A percentile compares a stretch with the other conserved stretches of the same genome.
Evolutionary conservation across 2,888 invertebrate genomes (phyloP).

Genomic region (Gymnosoma rotundatum): DNA sequence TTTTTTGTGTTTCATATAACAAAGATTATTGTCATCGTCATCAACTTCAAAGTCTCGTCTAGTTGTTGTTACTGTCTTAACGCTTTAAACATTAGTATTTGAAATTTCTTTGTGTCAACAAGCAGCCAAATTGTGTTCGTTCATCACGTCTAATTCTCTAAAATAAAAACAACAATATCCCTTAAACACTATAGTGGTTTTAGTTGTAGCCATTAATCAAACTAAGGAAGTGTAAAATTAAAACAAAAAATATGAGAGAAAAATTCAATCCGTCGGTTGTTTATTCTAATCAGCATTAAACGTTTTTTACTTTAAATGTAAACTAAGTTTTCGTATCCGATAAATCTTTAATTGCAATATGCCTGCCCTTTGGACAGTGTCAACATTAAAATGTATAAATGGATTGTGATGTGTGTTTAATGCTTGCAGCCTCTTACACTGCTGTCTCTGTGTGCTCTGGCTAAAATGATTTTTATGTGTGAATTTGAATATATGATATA

Average conservation of each 20-base stretch:
- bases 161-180: constrained; percentile 22
- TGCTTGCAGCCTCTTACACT: background rate
- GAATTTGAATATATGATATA: too few relatives aligned
- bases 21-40: constrained; percentile 30
- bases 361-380: background rate
- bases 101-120: constrained; percentile 67
- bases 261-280: constrained; percentile 48
- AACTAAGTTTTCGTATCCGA: background rate
- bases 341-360: constrained; percentile 14
- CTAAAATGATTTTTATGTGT: background rate
- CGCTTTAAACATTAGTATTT: constrained; percentile 62
- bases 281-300: constrained; percentile 22
- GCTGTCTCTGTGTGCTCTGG: background rate
- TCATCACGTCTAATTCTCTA: constrained; percentile 29
- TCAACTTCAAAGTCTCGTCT: constrained; percentile 32
- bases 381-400: background rate
- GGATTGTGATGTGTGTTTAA: constrained; percentile 7
- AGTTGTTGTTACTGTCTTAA: constrained; percentile 59
- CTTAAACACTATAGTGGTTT: constrained; percentile 18
- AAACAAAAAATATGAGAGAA: constrained; percentile 14
- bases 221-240: background rate
- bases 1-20: constrained; percentile 26
- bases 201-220: constrained; percentile 43
- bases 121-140: constrained; percentile 49
- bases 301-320: background rate